Percentiles rank a stretch among this genome's conserved stretches.
Conservation (phyloP, 2,113 vertebrate species). For the Dryoscopus gambensis region DNA sequence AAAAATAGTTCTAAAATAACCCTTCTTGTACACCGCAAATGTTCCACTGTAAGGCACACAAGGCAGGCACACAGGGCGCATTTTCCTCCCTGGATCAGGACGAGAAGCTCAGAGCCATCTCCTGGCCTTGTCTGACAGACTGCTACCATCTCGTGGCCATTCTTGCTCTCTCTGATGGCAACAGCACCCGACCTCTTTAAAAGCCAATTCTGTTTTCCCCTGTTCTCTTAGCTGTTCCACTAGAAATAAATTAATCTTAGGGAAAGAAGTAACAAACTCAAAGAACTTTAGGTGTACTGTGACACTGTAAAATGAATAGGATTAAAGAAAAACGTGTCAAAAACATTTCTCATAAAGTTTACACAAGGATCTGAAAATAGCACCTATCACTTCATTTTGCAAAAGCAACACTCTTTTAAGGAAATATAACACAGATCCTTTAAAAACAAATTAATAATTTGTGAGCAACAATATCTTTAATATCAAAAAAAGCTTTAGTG, state of each 20-base stretch:
- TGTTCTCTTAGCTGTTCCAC: background rate
- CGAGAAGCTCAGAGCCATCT: background rate
- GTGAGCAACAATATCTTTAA: background rate
- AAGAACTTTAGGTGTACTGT: background rate
- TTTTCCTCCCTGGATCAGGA: background rate
- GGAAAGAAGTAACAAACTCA: background rate
- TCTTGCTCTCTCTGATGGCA: background rate
- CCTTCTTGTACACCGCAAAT: too few species aligned
- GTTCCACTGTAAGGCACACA: background rate
- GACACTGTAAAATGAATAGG: background rate
- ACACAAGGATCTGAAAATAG: background rate
- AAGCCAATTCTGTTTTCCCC: background rate
- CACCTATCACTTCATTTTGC: background rate
- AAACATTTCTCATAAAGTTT: background rate
- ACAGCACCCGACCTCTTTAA: background rate
- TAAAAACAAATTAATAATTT: background rate
- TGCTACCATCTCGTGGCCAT: conserved; percentile 31
- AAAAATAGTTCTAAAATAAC: background rate
- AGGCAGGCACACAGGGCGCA: fast-evolving
- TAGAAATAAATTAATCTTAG: background rate
- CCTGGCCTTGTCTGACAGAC: background rate
- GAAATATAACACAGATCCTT: background rate
- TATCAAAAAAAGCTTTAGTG: background rate
- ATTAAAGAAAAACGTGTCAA: background rate
- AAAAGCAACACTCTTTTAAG: background rate